phyloP scores from a whole-genome alignment of 2,113 vertebrate genomes.

The Pachycephala philippinensis region DNA sequence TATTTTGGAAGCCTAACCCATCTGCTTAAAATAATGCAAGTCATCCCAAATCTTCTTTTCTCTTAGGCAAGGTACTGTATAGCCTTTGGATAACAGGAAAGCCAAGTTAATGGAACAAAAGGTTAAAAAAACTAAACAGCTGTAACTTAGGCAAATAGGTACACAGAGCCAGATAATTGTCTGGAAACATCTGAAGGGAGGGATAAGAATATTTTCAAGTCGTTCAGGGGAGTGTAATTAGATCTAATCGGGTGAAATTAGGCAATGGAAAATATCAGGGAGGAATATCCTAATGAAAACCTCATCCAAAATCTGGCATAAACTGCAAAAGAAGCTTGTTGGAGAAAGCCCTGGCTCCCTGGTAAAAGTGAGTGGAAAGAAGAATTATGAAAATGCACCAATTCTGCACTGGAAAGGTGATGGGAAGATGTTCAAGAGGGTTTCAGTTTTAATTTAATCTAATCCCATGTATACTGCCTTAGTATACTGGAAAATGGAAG shows the following conservation, averaged over 20 bases:
- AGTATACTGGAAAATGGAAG: not conserved
- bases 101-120: slow-evolving; percentile 55
- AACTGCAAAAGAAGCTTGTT: not conserved
- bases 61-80: slow-evolving; percentile 13
- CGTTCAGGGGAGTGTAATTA: slow-evolving; percentile 28
- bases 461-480: not conserved
- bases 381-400: not conserved
- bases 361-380: not conserved
- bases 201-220: slow-evolving; percentile 33
- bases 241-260: slow-evolving; percentile 29
- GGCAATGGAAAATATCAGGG: slow-evolving; percentile 44
- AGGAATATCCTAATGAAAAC: slow-evolving; percentile 12
- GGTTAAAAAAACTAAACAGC: slow-evolving; percentile 60
- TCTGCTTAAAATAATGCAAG: not conserved
- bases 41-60: not conserved
- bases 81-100: slow-evolving; percentile 42
- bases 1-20: not conserved
- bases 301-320: not conserved
- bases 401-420: not conserved
- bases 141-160: slow-evolving; percentile 24
- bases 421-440: not conserved
- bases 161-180: slow-evolving; percentile 17
- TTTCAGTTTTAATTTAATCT: not conserved
- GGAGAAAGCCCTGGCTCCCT: not conserved
- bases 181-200: slow-evolving; percentile 30